Evolutionary conservation across 2,797 vertebrate genomes (phyloP).

Genomic region (Gallinago stenura): DNA sequence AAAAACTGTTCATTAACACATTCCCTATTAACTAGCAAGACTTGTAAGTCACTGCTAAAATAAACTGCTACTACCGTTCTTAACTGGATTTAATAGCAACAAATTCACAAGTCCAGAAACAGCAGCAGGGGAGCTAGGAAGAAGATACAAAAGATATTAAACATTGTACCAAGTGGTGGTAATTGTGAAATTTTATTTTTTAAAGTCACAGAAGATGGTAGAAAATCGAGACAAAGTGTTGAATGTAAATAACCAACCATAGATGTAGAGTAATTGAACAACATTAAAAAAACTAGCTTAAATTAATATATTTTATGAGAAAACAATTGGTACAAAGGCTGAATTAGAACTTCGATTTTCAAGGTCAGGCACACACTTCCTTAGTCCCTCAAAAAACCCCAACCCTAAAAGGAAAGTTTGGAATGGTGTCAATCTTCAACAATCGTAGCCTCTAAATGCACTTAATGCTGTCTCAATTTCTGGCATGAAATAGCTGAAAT

Average conservation of each 20-base stretch:
- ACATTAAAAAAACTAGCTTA: not conserved
- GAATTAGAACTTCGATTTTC: not conserved
- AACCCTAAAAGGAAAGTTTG: not conserved
- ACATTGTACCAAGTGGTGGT: not conserved
- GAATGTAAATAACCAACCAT: not conserved
- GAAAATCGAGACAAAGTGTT: not conserved
- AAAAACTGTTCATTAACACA: not conserved
- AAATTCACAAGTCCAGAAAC: not conserved
- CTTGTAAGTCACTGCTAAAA: not conserved
- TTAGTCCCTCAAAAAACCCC: not conserved
- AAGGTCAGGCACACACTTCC: not conserved
- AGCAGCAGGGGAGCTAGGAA: not conserved
- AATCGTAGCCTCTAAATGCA: not conserved
- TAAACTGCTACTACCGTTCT: not conserved
- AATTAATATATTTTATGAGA: constrained; percentile 22
- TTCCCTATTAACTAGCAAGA: not conserved
- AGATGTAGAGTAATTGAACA: not conserved
- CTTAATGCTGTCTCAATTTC: not conserved
- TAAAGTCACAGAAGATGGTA: constrained; percentile 19
- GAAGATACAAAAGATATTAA: not conserved
- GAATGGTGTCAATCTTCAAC: not conserved
- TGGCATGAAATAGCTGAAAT: not conserved
- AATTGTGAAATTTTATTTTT: constrained; percentile 53
- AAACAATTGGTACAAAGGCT: constrained; percentile 8
- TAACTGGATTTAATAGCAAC: not conserved